These are phyloP conservation scores for Caenorhabditis plicata DNA, from an alignment of 2,888 invertebrate genomes.

Conservation along the genomic window DNA sequence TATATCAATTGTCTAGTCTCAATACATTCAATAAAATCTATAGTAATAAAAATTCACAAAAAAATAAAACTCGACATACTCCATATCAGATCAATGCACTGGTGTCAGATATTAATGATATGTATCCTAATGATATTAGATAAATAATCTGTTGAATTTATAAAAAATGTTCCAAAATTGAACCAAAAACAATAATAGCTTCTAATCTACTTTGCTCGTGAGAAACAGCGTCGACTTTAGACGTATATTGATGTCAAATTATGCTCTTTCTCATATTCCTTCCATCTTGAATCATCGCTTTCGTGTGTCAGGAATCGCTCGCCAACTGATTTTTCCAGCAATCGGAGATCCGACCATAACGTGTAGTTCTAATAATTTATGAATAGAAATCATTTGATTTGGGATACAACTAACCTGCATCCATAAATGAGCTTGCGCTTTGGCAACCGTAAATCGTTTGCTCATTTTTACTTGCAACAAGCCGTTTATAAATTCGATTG, in stretches of 20 bases:
- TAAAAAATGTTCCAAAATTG: no score
- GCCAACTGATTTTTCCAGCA: conserved; percentile 80
- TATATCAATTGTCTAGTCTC: no score
- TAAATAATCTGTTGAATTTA: no score
- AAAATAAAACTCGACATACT: no score
- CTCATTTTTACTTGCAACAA: conserved; percentile 80
- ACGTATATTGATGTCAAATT: conserved; percentile 65
- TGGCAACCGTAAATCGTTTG: conserved; percentile 73
- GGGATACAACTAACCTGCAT: conserved; percentile 75
- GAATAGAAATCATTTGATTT: background rate
- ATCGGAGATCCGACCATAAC: conserved; percentile 90
- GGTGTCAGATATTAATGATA: no score
- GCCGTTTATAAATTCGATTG: conserved; percentile 95
- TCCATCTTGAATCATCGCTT: conserved; percentile 89
- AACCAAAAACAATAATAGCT: no score
- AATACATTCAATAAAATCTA: no score
- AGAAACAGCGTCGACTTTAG: no score
- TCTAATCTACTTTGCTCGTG: no score
- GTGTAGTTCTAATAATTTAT: conserved; percentile 75
- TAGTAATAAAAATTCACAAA: no score
- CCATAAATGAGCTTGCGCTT: conserved; percentile 91
- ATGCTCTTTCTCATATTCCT: conserved; percentile 70
- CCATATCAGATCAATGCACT: no score
- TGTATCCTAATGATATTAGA: no score
- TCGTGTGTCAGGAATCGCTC: conserved; percentile 85